These are phyloP conservation scores for human (Homo sapiens) DNA, from an alignment of 2,113 vertebrate species.

Conservation along the genomic window GRCh38 chr1:164742001-164742500, in stretches of 20 bases:
- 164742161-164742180: not conserved
- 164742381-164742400: too few relatives aligned
- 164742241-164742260: not conserved
- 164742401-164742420: too few relatives aligned
- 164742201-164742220: not conserved
- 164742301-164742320: too few relatives aligned
- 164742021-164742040: not conserved
- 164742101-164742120: not conserved
- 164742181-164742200: not conserved
- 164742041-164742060: not conserved
- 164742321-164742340: too few relatives aligned
- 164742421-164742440: too few relatives aligned
- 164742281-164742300: too few relatives aligned
- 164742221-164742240: fast-evolving
- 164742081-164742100: not conserved
- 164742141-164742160: not conserved
- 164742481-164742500: too few relatives aligned
- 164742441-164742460: too few relatives aligned
- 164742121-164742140: not conserved
- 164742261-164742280: too few relatives aligned
- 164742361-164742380: too few relatives aligned
- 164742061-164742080: not conserved
- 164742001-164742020: not conserved
- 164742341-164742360: too few relatives aligned
- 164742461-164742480: too few relatives aligned